Base-by-base conservation (phyloP, 2,888 invertebrate genomes). In the Diadromus collaris region DNA sequence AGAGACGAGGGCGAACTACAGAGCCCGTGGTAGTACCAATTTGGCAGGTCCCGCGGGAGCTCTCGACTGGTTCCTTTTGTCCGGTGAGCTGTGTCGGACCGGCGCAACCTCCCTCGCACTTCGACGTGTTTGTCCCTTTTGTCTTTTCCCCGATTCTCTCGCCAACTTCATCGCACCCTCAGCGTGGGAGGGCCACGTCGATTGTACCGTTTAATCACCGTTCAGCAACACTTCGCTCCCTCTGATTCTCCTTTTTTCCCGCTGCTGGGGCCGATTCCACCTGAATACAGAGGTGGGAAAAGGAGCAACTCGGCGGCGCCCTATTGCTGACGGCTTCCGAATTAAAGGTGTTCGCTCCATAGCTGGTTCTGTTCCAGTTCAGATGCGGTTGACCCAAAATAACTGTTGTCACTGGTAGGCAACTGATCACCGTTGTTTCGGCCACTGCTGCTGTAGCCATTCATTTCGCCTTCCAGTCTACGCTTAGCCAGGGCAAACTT, bases 191-290 rank as follows among this genome's bases (percentile, higher is more conserved):
- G 13, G 38, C 13, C 61, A 29, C 29, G 72, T 73, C 79, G 70
- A 81, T 81, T 79, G 76, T 70, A 61, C 29, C 76, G 44, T 79
- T 76, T 78, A 76, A 82, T 82, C 74, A 76, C 63, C 65, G 61
- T 68, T 78, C 73, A 61, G 67, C 51, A 65, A 64, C 71, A 51
- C 67, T 46, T 46, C 6, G 38, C 21, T 32, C 44, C 60, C 72
- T 76, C 44, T 64, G 64, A 72, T 76, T 64, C 65, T 2, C 19
- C 51, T 58, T 61, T 74, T 70, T 67, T 77, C n/a, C n/a, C 34
- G 46, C 41, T 16, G 65, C 63, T 34, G 10, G n/a, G 27, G 64
- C 32, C 16, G 24, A 29, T 29, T 27, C 10, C 10, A 32, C 34
- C 4, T 32, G 65, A 78, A 78, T 61, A 38, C 32, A 32, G 63